phyloP scores from a whole-genome alignment of 2,113 vertebrate species.

The Salvelinus fontinalis region DNA sequence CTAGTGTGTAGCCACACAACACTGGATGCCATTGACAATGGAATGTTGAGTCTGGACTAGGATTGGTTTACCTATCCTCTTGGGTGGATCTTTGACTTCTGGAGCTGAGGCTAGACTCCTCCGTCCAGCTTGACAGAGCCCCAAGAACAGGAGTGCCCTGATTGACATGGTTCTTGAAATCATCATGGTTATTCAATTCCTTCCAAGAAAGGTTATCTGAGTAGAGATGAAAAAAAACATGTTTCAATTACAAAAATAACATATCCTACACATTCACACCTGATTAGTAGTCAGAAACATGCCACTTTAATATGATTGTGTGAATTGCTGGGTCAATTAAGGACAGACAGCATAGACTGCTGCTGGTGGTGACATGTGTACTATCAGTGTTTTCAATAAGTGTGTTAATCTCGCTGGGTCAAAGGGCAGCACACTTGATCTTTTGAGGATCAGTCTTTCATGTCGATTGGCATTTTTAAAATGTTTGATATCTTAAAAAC shows the following conservation, averaged over 20 bases:
- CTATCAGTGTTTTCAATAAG: neutral
- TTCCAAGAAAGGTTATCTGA: conserved; percentile 44
- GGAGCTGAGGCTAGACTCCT: conserved; percentile 63
- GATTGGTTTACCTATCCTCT: conserved; percentile 68
- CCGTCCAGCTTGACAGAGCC: conserved; percentile 61
- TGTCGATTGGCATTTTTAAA: too few relatives aligned
- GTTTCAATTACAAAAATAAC: neutral
- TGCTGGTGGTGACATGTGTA: neutral
- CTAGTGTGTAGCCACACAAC: neutral
- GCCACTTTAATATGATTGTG: neutral
- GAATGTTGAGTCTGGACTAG: neutral
- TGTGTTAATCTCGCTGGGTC: too few relatives aligned
- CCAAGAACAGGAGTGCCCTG: conserved; percentile 66
- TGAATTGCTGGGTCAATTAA: too few relatives aligned
- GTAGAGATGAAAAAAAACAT: conserved; percentile 8
- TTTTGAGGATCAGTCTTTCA: too few relatives aligned
- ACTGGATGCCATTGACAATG: neutral
- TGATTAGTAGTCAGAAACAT: neutral
- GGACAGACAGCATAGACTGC: neutral
- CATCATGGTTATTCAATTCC: conserved; percentile 56
- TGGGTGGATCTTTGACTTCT: conserved; percentile 61
- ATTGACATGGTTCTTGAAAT: conserved; percentile 43
- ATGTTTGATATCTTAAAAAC: too few relatives aligned
- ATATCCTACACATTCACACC: too few relatives aligned
- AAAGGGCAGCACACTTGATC: too few relatives aligned